Base-by-base conservation (phyloP, 2,113 vertebrate species). In the Desmodus rotundus region DNA sequence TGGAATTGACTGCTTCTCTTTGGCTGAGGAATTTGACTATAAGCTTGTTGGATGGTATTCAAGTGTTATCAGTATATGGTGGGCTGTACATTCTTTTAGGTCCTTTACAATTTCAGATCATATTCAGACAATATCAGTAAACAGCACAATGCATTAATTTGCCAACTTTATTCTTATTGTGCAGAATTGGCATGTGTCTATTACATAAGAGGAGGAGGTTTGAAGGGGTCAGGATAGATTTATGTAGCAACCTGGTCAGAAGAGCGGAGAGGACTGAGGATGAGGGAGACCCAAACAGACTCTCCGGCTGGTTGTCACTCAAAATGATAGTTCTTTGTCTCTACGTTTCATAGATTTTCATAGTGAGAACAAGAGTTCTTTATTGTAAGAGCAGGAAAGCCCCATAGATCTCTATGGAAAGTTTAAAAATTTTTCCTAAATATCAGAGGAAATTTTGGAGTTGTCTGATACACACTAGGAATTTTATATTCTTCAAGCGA, bases 401-500 rank as follows among this genome's bases (percentile, higher is more conserved):
- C 65, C 14, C n/a, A 47, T 89, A 68, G 28, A 36, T 78, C 36
- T 61, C 31, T 63, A 31, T 7, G n/a, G 58, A 73, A 96, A 63
- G 13, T 82, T 90, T 31, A 7, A 96, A 87, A 38, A n/a, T 74
- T 95, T 95, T 92, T 96, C 52, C 28, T 86, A 77, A 92, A 78
- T 85, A 78, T 74, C 31, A 65, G 63, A 78, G 90, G 50, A 87
- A 52, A 33, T 78, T 96, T 94, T 70, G 54, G n/a, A 97, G 12
- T n/a, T 92, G 38, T 91, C 56, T 96, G 83, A 82, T 91, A 93
- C 74, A 94, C 31, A 76, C 36, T 77, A 89, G 15, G 63, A 73
- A 61, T 68, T 95, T 91, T 73, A 41, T 65, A 88, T 92, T 94
- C 56, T 81, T 93, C 26, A 91, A 89, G 45, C 31, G 43, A 52